Evolutionary conservation across 2,888 invertebrate species (phyloP), one percentile per base, ranked within the genome.

Genomic region (Ormyrus labotus): DNA sequence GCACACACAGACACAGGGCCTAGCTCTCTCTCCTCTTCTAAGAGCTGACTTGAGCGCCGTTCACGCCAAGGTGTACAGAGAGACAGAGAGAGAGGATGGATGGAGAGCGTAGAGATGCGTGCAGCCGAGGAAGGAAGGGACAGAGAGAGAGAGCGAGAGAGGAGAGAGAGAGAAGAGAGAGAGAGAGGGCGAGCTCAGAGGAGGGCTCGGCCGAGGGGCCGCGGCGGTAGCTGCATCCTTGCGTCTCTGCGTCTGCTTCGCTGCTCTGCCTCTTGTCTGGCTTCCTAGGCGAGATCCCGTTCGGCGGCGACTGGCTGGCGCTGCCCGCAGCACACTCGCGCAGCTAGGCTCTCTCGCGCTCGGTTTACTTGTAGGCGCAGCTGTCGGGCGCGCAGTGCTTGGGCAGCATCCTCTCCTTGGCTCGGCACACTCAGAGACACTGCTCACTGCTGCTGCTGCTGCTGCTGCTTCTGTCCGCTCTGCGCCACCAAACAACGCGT

Each of bases 341-440:
- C 53, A 65, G n/a, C 8, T 50, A 50, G 50, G 13, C 34, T 34
- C 3, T 34, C 2, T 34, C 34, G 34, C 34, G 34, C 34, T 53
- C 61, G 10, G 11, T 53, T 85, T 89, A 89, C 89, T 89, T 88
- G 86, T 86, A 87, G 60, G 74, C 80, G 80, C 80, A 75, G 87
- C 87, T 88, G 87, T 89, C 90, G 87, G 87, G 87, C 81, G 85
- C 85, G 79, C 85, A 86, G 84, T 86, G 86, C 84, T 87, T 87
- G 83, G 86, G 86, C 86, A 87, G 87, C 90, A 90, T 89, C 86
- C 88, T 89, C 83, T 79, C 60, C 65, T 34, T 11, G 10, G 71
- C 34, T 34, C 50, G 34, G 34, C 34, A 34, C 34, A 34, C 34
- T 34, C 34, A 34, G 34, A 34, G 34, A 34, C 34, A 34, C 34